These are phyloP conservation scores for Melanargia galathea DNA, from an alignment of 2,888 invertebrate genomes.

Conservation along the genomic window DNA sequence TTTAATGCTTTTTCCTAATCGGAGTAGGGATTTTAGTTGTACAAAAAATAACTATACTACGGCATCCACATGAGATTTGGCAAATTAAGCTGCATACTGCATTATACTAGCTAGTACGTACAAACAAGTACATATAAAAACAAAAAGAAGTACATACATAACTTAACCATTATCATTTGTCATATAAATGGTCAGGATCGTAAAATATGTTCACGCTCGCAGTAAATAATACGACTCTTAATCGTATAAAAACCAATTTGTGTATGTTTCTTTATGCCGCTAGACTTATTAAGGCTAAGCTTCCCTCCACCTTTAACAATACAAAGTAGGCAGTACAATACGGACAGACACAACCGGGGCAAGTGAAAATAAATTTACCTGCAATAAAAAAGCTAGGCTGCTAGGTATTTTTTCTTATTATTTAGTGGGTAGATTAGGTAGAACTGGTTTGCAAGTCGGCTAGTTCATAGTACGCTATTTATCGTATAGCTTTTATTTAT, in stretches of 20 bases:
- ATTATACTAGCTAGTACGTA: not conserved
- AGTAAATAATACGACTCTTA: conserved; percentile 10
- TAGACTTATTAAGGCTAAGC: conserved; percentile 26
- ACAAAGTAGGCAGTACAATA: not conserved
- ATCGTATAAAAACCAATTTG: conserved; percentile 25
- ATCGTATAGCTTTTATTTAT: no score
- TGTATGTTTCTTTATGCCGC: conserved; percentile 21
- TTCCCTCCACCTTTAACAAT: conserved; percentile 16
- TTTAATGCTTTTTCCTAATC: no score
- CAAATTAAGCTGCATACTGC: no score
- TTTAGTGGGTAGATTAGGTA: not conserved
- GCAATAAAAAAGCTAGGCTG: not conserved
- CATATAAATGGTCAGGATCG: conserved; percentile 13
- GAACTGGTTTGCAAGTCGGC: no score
- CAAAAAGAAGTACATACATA: not conserved
- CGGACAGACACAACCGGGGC: not conserved
- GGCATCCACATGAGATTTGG: no score
- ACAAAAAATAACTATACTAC: no score
- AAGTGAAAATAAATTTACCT: conserved; percentile 1
- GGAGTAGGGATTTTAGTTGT: no score
- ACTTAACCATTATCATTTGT: conserved; percentile 20
- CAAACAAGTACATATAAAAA: not conserved
- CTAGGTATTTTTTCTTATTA: not conserved
- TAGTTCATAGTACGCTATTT: no score
- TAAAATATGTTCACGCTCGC: conserved; percentile 15